These are phyloP conservation scores for Bellardia bayeri DNA, from an alignment of 2,888 invertebrate genomes.

Conservation along the genomic window DNA sequence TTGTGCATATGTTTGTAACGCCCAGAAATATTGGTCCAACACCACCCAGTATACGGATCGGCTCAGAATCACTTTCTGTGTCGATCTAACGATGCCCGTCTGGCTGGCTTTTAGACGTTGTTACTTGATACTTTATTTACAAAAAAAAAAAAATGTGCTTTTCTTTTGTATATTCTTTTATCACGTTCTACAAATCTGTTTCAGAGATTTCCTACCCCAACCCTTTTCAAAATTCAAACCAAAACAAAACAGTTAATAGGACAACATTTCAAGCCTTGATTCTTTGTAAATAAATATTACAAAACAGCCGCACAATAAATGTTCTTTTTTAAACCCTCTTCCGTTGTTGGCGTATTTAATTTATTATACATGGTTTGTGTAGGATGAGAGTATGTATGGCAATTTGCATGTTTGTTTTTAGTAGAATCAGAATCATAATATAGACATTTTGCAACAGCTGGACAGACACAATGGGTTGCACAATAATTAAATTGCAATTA, in stretches of 20 bases:
- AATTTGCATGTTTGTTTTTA: not conserved
- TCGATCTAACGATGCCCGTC: too few relatives aligned
- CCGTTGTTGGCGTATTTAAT: conserved; percentile 4
- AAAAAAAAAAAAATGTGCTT: not conserved
- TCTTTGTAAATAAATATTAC: conserved; percentile 29
- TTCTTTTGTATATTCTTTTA: not conserved
- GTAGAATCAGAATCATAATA: not conserved
- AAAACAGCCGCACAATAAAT: conserved; percentile 20
- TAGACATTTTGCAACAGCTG: not conserved
- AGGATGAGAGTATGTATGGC: not conserved
- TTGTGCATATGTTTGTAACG: too few relatives aligned
- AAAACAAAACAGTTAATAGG: conserved; percentile 13
- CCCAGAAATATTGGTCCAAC: too few relatives aligned
- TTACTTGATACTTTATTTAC: not conserved
- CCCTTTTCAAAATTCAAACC: conserved; percentile 4
- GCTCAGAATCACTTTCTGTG: too few relatives aligned
- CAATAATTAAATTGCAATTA: conserved; percentile 34
- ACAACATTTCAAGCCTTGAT: conserved; percentile 51
- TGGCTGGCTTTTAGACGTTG: too few relatives aligned
- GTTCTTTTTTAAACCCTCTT: not conserved
- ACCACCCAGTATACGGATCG: too few relatives aligned
- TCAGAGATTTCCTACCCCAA: not conserved
- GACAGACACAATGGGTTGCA: conserved; percentile 14
- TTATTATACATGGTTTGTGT: not conserved
- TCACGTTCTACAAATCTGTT: not conserved